A percentile compares a stretch with the other conserved stretches of the same genome.
phyloP scores from a whole-genome alignment of 2,888 invertebrate species.

The Teleogryllus oceanicus region DNA sequence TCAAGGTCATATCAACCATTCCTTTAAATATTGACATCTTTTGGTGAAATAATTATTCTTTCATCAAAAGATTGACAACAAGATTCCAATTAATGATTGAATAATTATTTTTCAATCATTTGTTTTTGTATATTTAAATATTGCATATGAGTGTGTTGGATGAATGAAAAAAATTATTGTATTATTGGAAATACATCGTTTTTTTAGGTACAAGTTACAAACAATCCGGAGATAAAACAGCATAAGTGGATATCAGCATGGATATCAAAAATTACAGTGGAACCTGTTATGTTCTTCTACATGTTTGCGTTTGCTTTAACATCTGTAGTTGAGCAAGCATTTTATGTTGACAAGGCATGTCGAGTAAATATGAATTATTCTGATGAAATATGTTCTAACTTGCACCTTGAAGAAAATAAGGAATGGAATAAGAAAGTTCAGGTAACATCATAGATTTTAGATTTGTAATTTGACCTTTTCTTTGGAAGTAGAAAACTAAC shows the following conservation, averaged over 20 bases:
- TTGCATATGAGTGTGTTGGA: too few species aligned
- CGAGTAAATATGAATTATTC: slow-evolving; percentile 67
- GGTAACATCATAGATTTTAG: slow-evolving; percentile 47
- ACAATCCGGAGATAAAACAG: not conserved
- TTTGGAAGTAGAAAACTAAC: not conserved
- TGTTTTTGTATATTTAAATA: too few species aligned
- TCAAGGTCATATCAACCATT: too few species aligned
- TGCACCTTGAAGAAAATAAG: slow-evolving; percentile 54
- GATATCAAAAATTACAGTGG: slow-evolving; percentile 61
- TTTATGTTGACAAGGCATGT: slow-evolving; percentile 75
- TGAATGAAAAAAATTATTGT: too few species aligned
- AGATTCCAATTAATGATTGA: too few species aligned
- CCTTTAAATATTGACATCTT: too few species aligned
- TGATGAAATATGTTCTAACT: slow-evolving; percentile 63
- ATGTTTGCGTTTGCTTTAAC: slow-evolving; percentile 85
- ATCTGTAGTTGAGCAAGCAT: slow-evolving; percentile 73
- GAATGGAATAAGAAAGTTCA: slow-evolving; percentile 66
- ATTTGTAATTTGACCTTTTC: not conserved
- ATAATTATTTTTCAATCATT: too few species aligned
- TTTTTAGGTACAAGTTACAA: too few species aligned
- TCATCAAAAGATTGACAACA: too few species aligned
- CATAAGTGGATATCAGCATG: slow-evolving; percentile 12
- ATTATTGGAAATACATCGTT: too few species aligned
- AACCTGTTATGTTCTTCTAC: slow-evolving; percentile 82
- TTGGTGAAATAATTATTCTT: too few species aligned